These are phyloP conservation scores for Neoniphon sammara DNA, from an alignment of 2,797 vertebrate genomes.

Conservation along the genomic window DNA sequence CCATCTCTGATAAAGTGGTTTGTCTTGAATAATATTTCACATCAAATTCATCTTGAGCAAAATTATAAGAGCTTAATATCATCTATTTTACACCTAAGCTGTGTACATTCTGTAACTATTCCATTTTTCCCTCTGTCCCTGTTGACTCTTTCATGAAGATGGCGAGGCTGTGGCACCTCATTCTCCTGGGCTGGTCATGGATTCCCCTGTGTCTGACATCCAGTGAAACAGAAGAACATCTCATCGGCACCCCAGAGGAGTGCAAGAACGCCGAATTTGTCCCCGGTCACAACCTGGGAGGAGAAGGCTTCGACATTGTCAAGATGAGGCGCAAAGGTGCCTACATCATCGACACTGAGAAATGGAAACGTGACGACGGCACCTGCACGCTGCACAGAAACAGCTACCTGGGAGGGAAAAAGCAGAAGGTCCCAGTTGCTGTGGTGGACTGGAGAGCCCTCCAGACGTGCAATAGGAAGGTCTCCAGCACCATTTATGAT, in stretches of 20 bases:
- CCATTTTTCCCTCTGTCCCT: too few relatives aligned
- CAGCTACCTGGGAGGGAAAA: constrained; percentile 31
- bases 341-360: constrained; percentile 71
- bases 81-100: too few relatives aligned
- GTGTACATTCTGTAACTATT: too few relatives aligned
- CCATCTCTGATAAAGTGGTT: too few relatives aligned
- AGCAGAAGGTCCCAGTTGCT: constrained; percentile 71
- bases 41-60: too few relatives aligned
- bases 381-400: constrained; percentile 72
- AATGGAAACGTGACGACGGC: constrained; percentile 58
- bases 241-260: constrained; percentile 42
- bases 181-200: constrained; percentile 49
- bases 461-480: constrained; percentile 40
- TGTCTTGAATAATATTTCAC: too few relatives aligned
- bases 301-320: constrained; percentile 85
- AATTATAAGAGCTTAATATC: too few relatives aligned
- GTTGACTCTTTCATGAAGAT: constrained; percentile 34
- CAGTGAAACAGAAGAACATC: background rate
- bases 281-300: constrained; percentile 81
- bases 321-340: constrained; percentile 76
- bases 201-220: constrained; percentile 40
- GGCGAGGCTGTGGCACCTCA: constrained; percentile 27
- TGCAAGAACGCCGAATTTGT: constrained; percentile 70
- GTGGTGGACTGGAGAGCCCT: constrained; percentile 71
- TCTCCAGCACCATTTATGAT: constrained; percentile 55